Evolutionary conservation across 2,113 vertebrate genomes (phyloP), one percentile per base, ranked within the genome.

Genomic region (Cavia aperea): DNA sequence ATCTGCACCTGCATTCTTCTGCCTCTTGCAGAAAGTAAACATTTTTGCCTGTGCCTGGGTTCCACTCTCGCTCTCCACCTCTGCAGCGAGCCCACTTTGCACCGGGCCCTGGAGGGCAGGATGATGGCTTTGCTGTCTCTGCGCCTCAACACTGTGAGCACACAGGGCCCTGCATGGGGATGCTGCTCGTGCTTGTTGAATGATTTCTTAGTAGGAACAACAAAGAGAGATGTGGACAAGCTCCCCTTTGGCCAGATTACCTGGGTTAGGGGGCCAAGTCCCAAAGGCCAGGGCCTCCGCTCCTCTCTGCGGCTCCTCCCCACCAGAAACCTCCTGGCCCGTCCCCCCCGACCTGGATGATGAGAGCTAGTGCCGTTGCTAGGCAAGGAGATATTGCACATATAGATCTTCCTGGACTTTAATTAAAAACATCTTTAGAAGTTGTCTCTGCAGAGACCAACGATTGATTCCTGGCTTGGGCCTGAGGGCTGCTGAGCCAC

Each of bases 361-460:
- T 66, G 78, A 91, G 68, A 93, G 84, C 77, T 78, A 93, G 94
- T 93, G 95, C 96, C 29, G 96, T 96, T 97, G 96, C 96, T 96
- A 97, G 84, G 96, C 95, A 77, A 96, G 93, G 89, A 95, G 95
- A 96, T 96, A 96, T 96, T 96, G 94, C 91, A 91, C 94, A 51
- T 96, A 97, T 97, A 97, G 96, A 97, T 97, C 96, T 96, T 97
- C 96, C 94, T 95, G 96, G 96, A 97, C 96, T 96, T 97, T 97
- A 97, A 97, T 97, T 97, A 97, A 97, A 96, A 97, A 96, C 96
- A 96, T 97, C 96, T 97, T 97, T 96, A 97, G 96, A 97, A 96
- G 95, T 95, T 94, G 94, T 95, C 95, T 96, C 95, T 96, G 94
- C 95, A 91, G 96, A 96, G 94, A 84, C 95, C 93, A 89, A 93